These are phyloP conservation scores for Cenopis cana DNA, from an alignment of 2,888 invertebrate species.

Conservation along the genomic window DNA sequence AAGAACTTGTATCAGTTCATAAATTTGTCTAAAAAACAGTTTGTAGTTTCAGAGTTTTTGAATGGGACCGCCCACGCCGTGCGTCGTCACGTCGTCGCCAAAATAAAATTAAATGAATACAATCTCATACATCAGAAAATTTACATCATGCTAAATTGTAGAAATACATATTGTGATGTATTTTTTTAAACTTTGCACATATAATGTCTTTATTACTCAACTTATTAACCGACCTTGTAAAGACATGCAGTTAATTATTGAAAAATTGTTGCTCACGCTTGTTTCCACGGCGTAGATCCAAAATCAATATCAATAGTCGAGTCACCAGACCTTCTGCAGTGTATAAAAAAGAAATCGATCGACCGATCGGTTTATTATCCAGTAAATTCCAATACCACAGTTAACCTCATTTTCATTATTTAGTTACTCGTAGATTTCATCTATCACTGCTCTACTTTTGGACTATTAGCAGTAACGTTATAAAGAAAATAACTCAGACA, in stretches of 20 bases:
- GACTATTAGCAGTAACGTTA: constrained; percentile 55
- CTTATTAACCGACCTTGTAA: too few species aligned
- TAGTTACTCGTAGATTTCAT: constrained; percentile 36
- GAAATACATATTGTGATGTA: not conserved
- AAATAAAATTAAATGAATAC: not conserved
- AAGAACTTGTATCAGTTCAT: constrained; percentile 7
- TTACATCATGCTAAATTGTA: too few species aligned
- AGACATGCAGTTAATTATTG: too few species aligned
- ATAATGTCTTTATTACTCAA: too few species aligned
- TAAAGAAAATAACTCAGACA: constrained; percentile 59
- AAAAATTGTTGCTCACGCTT: too few species aligned
- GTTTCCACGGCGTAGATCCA: not conserved
- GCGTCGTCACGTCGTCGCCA: not conserved
- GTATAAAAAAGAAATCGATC: constrained; percentile 23
- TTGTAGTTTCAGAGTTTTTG: constrained; percentile 9
- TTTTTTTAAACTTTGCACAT: not conserved
- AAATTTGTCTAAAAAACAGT: not conserved
- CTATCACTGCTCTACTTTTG: constrained; percentile 53
- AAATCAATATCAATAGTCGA: not conserved
- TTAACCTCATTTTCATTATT: constrained; percentile 44
- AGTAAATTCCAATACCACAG: constrained; percentile 40
- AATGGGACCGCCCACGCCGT: constrained; percentile 13
- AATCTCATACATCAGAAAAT: not conserved
- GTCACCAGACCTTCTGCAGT: not conserved
- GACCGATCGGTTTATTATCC: constrained; percentile 16